A percentile compares a stretch with the other conserved stretches of the same genome.
These are phyloP conservation scores for Drosophila seclusa DNA, from an alignment of 2,888 invertebrate species.

Conservation along the genomic window DNA sequence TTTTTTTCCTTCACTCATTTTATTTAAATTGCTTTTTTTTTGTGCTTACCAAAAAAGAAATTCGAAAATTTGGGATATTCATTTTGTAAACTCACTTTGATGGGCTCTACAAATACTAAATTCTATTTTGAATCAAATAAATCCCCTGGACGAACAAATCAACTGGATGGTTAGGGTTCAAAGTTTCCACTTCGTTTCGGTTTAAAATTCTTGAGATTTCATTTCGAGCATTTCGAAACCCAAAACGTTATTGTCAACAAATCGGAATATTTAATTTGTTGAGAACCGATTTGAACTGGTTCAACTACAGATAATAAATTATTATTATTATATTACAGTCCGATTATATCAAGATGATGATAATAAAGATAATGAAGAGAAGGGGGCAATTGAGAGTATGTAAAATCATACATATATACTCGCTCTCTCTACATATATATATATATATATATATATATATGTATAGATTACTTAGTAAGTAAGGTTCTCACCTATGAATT, in stretches of 20 bases:
- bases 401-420: too few species aligned
- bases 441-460: neutral
- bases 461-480: neutral
- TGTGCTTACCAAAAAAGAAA: neutral
- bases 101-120: neutral
- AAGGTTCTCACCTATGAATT: slow-evolving; percentile 84
- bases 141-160: neutral
- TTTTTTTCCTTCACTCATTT: neutral
- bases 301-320: neutral
- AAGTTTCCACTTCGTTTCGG: neutral
- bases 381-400: too few species aligned
- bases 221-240: neutral
- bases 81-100: neutral
- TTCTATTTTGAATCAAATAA: too few species aligned
- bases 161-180: neutral
- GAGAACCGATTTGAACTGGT: neutral
- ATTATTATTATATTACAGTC: too few species aligned
- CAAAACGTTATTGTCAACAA: too few species aligned
- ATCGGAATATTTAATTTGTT: neutral
- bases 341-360: too few species aligned
- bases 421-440: neutral
- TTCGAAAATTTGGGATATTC: neutral
- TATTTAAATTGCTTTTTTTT: neutral
- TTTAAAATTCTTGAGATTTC: neutral
- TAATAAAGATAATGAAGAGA: too few species aligned